These are phyloP conservation scores for Papilio polytes DNA, from an alignment of 1,140 invertebrate genomes.

Conservation along the genomic window DNA sequence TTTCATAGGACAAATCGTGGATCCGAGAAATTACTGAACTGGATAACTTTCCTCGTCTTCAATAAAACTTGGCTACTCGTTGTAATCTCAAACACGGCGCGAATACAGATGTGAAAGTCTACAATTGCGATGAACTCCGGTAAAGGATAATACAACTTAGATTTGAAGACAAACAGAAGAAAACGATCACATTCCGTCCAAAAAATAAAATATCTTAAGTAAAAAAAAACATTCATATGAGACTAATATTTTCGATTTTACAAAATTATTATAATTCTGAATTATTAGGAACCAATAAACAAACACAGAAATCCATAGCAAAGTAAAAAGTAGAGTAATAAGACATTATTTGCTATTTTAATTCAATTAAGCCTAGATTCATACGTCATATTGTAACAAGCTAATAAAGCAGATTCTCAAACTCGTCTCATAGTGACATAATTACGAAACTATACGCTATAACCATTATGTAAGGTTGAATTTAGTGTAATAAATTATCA, in stretches of 20 bases:
- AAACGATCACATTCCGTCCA: neutral
- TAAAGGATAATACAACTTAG: slow-evolving; percentile 22
- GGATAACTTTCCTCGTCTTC: slow-evolving; percentile 62
- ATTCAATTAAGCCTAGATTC: neutral
- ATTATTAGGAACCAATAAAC: neutral
- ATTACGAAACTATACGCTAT: neutral
- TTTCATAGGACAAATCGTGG: slow-evolving; percentile 41
- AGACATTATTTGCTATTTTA: neutral
- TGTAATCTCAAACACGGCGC: slow-evolving; percentile 55
- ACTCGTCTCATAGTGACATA: neutral
- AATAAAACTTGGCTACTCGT: slow-evolving; percentile 67
- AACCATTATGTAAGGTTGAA: neutral
- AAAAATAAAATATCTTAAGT: neutral
- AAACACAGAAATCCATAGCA: neutral
- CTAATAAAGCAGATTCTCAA: neutral
- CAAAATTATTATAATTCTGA: neutral
- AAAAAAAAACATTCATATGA: neutral
- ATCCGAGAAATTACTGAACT: slow-evolving; percentile 52
- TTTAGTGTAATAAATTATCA: neutral
- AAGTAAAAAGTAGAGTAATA: neutral
- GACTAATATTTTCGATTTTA: neutral
- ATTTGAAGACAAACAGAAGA: slow-evolving; percentile 2
- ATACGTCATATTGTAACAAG: neutral
- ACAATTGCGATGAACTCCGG: neutral
- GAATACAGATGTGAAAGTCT: slow-evolving; percentile 25